Evolutionary conservation across 2,113 vertebrate species (phyloP), one percentile per base, ranked within the genome.

Genomic region (Chloropsis hardwickii): DNA sequence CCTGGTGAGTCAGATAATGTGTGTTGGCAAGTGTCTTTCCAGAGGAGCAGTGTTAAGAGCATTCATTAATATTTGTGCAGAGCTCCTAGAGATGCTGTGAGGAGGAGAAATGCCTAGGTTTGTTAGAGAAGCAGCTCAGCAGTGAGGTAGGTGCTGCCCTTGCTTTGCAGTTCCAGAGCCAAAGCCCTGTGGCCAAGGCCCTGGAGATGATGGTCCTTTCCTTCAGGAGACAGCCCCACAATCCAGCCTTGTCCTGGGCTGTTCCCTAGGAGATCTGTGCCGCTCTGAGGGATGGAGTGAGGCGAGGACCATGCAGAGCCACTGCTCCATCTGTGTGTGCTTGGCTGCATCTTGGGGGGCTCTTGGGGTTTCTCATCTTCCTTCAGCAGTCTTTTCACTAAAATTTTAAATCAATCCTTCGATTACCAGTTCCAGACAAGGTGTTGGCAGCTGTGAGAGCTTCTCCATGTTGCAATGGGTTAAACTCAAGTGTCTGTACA

Each of bases 141-240:
- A 24, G 45, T 0, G 28, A 66, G 69, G 67, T 6, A 3, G 60
- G 39, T 37, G 8, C 51, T 54, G n/a, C 4, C 72, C 3, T 0
- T 13, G 31, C 8, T 21, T 4, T 37, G 28, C 69, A 31, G 35
- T 3, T 42, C 25, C 44, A 14, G 44, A 64, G 42, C 39, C 1
- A 1, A 19, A 25, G 27, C 12, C 27, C 0, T 0, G 10, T 67
- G 78, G 12, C 45, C 16, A 2, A 23, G 39, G 48, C 48, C 39
- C 14, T 21, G 5, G 33, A 44, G 4, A 0, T 1, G 28, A 3
- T 14, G 57, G 4, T 28, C 5, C 51, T 62, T 57, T 35, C 45
- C 17, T 42, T 56, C 45, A n/a, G 57, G 57, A 56, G 22, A 40
- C 48, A 39, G 2, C 53, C 51, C 57, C 23, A 25, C 25, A 15